Conservation (phyloP, 2,113 vertebrate genomes). For the Electrona antarctica region DNA sequence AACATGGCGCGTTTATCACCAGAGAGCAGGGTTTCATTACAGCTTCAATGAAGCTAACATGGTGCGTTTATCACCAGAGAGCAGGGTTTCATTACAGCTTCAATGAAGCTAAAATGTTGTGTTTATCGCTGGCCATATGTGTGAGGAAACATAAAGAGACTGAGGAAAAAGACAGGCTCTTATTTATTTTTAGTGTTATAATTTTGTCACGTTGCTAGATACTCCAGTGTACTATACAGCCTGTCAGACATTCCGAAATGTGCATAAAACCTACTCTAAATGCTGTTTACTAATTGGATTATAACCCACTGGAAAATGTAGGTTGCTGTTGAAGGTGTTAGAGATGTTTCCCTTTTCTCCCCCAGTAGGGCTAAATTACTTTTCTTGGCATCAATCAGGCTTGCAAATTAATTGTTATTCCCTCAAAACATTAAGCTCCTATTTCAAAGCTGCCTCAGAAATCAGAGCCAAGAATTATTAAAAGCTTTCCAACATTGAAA, state of each 20-base stretch:
- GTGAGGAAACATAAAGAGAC: too few species aligned
- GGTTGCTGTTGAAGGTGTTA: slow-evolving; percentile 62
- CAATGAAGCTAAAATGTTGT: too few species aligned
- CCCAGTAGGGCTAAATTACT: slow-evolving; percentile 58
- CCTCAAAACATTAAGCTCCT: slow-evolving; percentile 68
- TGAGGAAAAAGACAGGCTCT: not conserved
- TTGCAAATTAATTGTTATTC: slow-evolving; percentile 72
- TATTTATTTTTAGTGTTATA: not conserved
- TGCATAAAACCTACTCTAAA: slow-evolving; percentile 50
- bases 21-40: too few species aligned
- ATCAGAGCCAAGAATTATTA: slow-evolving; percentile 72
- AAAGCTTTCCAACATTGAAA: slow-evolving; percentile 59
- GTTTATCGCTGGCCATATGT: too few species aligned
- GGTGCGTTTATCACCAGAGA: too few species aligned
- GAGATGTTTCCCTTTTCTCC: slow-evolving; percentile 54
- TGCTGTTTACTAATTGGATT: slow-evolving; percentile 69
- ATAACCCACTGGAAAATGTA: slow-evolving; percentile 68
- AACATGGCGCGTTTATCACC: too few species aligned
- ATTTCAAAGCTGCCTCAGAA: slow-evolving; percentile 63
- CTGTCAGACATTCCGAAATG: slow-evolving; percentile 33
- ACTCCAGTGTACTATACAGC: slow-evolving; percentile 31
- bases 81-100: too few species aligned
- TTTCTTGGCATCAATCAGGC: slow-evolving; percentile 68
- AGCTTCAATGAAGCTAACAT: too few species aligned
- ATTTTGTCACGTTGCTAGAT: slow-evolving; percentile 24